Evolutionary conservation across 2,888 invertebrate genomes (phyloP), one percentile per base, ranked within the genome.

Genomic region (Syrista parreyssii): DNA sequence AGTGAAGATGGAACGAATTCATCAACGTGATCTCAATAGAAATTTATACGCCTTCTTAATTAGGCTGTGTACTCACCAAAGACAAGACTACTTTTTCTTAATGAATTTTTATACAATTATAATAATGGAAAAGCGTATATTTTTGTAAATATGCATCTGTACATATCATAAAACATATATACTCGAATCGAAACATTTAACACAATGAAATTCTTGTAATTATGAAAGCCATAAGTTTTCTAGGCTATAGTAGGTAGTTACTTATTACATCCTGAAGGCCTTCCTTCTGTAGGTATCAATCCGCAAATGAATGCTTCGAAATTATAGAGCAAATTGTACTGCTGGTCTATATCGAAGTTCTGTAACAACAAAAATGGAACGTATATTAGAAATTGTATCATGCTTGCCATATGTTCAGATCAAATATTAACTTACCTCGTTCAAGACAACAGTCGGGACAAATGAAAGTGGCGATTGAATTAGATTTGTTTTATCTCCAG

Each of bases 371-470:
- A 2, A 55, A 9, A 23, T 23, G 2, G 4, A 55, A 23, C 9
- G 55, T 55, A 2, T 55, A 55, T 40, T 40, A 55, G 55, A 55
- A 23, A 23, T 55, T 1, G 3, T 55, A 23, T 55, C 9, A 23
- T 23, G 23, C 23, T 23, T 9, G 55, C 4, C 40, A 15, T 9
- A 23, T 23, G 23, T 55, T 55, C 23, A 23, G 23, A 23, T 55
- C 55, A 23, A 55, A 55, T 23, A 55, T 69, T 68, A 34, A 89
- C 89, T 89, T 80, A 91, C 89, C 69, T 89, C 90, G 76, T 93
- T 91, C 79, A 92, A 89, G 4, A 90, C 83, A 68, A 93, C 88
- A 0, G 92, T 91, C 11, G 93, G 93, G 0, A 93, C 91, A 79
- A 90, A 92, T 12, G 82, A 75, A 31, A 92, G 84, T 4, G 81